A percentile compares a stretch with the other conserved stretches of the same genome.
These are phyloP conservation scores for Trilocha varians DNA, from an alignment of 2,888 invertebrate genomes.

Conservation along the genomic window DNA sequence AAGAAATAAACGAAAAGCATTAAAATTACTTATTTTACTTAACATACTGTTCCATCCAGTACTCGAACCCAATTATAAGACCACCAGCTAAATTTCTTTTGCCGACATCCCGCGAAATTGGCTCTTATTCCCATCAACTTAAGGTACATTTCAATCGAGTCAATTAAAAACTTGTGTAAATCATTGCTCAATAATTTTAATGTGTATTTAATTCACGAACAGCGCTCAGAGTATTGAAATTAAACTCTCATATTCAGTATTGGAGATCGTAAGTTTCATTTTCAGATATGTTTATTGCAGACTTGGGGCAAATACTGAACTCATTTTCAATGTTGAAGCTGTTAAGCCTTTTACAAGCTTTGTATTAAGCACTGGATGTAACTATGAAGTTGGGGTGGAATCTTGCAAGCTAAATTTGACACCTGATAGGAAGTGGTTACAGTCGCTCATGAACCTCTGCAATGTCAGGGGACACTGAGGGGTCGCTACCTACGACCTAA, in stretches of 20 bases:
- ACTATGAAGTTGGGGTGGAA: too few species aligned
- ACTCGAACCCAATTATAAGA: neutral
- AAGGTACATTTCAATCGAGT: neutral
- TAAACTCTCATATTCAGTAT: neutral
- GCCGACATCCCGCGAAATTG: neutral
- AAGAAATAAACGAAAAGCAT: too few species aligned
- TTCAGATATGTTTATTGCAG: neutral
- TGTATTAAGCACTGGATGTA: too few species aligned
- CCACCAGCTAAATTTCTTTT: conserved; percentile 3
- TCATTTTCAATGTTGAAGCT: too few species aligned
- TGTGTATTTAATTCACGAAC: neutral
- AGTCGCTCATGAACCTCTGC: too few species aligned
- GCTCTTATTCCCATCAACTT: neutral
- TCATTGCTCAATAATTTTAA: neutral
- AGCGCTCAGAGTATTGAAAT: neutral
- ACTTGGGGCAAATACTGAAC: neutral
- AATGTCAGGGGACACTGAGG: too few species aligned
- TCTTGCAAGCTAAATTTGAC: too few species aligned
- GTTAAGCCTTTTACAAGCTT: too few species aligned
- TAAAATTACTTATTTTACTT: too few species aligned
- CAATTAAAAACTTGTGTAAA: neutral
- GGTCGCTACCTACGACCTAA: too few species aligned
- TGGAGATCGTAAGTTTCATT: neutral
- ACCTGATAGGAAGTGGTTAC: too few species aligned
- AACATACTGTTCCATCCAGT: neutral